Base-by-base conservation (phyloP, 2,113 vertebrate species). In the Macroglossus sobrinus region DNA sequence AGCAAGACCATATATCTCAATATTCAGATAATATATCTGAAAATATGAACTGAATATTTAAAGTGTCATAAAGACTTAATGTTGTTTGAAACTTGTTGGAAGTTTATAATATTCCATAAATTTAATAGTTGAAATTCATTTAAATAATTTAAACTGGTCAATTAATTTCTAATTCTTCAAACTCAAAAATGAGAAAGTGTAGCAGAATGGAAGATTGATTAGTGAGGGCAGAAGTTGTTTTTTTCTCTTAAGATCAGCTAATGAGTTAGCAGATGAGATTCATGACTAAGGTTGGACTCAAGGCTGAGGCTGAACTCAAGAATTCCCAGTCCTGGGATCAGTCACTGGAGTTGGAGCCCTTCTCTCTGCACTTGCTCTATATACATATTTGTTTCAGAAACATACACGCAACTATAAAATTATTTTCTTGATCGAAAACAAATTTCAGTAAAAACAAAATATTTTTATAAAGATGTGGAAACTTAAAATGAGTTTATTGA, bases 341-440 rank as follows among this genome's bases (percentile, higher is more conserved):
- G 50, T 24, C 75, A 68, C 55, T 21, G 21, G 69, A 38, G 26
- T n/a, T n/a, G 9, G 57, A 30, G 15, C 10, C 40, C n/a, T 59
- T 28, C 66, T 88, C 55, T 3, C 2, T 68, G 78, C 81, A 97
- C 91, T 97, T 89, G 93, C 69, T 96, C 59, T 88, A 47, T 47
- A 93, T 64, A 96, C 47, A 78, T 92, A 94, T 82, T 92, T 97
- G 81, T 69, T 96, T 92, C 81, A 81, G 92, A 88, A 94, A 96
- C 61, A 90, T 26, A 79, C 63, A 95, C 1, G 7, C 59, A 88
- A 97, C 72, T 0, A 2, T 15, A 38, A 91, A 97, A 90, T 97
- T 94, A 97, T 95, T 94, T 85, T 89, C 92, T 68, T 96, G 95
- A 98, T 98, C 92, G 95, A 95, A 97, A 95, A 81, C 96, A 96